These are phyloP conservation scores for Umimayanthus kanabou DNA, from an alignment of 92 coral and sea anemone genomes.

Conservation along the genomic window DNA sequence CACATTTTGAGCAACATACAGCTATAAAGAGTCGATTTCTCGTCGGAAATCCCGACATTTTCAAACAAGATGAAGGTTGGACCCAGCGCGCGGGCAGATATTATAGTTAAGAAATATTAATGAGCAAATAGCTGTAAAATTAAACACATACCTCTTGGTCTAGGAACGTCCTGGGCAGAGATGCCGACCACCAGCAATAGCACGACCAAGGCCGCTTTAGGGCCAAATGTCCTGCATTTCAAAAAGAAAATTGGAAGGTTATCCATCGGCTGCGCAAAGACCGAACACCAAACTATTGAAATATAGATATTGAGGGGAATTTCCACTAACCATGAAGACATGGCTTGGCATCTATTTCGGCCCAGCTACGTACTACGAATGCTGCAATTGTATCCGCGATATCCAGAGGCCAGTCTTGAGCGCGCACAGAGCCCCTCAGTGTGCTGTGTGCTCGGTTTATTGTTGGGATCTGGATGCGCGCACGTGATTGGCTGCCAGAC, in stretches of 20 bases:
- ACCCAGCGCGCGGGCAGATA: not conserved
- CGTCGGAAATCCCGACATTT: not conserved
- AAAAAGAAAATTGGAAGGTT: slow-evolving; percentile 18
- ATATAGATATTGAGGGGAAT: not conserved
- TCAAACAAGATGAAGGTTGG: not conserved
- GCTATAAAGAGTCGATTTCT: not conserved
- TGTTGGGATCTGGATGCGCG: slow-evolving; percentile 55
- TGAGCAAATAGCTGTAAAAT: slow-evolving; percentile 3
- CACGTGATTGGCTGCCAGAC: slow-evolving; percentile 37
- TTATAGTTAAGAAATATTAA: slow-evolving; percentile 17
- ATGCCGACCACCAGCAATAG: slow-evolving; percentile 69
- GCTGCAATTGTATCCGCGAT: slow-evolving; percentile 85
- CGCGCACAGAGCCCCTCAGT: slow-evolving; percentile 77
- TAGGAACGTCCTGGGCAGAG: slow-evolving; percentile 85
- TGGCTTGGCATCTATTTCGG: slow-evolving; percentile 84
- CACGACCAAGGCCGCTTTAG: slow-evolving; percentile 68
- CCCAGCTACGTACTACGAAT: slow-evolving; percentile 88
- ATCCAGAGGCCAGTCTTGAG: slow-evolving; percentile 59
- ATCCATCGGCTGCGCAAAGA: slow-evolving; percentile 2
- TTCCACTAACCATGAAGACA: slow-evolving; percentile 82
- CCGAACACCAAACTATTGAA: not conserved
- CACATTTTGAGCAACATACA: not conserved
- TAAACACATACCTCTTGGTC: slow-evolving; percentile 60
- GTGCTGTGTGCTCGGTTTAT: slow-evolving; percentile 66
- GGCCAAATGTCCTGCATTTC: slow-evolving; percentile 67